Evolutionary conservation across 2,888 invertebrate species (phyloP).

Genomic region (Dolichomitus sp.): DNA sequence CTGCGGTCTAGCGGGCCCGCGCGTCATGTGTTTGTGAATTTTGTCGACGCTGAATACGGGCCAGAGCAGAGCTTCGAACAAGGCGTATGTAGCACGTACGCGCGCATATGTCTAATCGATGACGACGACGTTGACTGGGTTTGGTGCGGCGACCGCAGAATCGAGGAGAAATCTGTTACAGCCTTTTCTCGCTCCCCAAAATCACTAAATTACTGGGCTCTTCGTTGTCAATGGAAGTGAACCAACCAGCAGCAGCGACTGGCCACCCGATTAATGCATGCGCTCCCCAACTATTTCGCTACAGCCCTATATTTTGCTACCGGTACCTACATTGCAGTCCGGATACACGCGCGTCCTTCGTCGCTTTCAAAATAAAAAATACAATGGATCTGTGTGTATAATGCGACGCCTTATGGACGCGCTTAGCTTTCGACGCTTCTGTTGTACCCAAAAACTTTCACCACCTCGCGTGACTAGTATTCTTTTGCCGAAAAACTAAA

Average conservation of each 20-base stretch:
- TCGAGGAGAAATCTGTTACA: slow-evolving; percentile 73
- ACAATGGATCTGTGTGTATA: slow-evolving; percentile 48
- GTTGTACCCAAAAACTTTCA: slow-evolving; percentile 8
- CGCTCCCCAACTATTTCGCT: slow-evolving; percentile 7
- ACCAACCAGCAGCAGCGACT: slow-evolving; percentile 69
- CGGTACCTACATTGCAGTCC: background rate
- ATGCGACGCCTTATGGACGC: slow-evolving; percentile 59
- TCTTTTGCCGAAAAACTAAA: slow-evolving; percentile 7
- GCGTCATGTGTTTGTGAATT: slow-evolving; percentile 80
- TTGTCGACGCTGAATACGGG: slow-evolving; percentile 46
- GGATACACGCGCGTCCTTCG: slow-evolving; percentile 41
- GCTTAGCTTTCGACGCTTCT: slow-evolving; percentile 29
- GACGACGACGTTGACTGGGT: slow-evolving; percentile 36
- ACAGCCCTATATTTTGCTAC: background rate
- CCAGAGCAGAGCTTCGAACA: slow-evolving; percentile 17
- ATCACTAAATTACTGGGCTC: slow-evolving; percentile 72
- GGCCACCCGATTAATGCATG: slow-evolving; percentile 73
- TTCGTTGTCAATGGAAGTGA: slow-evolving; percentile 69
- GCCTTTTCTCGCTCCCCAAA: slow-evolving; percentile 47
- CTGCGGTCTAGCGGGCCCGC: slow-evolving; percentile 79
- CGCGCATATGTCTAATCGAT: slow-evolving; percentile 68
- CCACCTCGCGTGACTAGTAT: slow-evolving; percentile 26
- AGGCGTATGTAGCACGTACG: background rate
- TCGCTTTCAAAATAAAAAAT: slow-evolving; percentile 41
- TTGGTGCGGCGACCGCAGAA: slow-evolving; percentile 55